Base-by-base conservation (phyloP, 2,888 invertebrate genomes). In the Halictus quadricinctus region DNA sequence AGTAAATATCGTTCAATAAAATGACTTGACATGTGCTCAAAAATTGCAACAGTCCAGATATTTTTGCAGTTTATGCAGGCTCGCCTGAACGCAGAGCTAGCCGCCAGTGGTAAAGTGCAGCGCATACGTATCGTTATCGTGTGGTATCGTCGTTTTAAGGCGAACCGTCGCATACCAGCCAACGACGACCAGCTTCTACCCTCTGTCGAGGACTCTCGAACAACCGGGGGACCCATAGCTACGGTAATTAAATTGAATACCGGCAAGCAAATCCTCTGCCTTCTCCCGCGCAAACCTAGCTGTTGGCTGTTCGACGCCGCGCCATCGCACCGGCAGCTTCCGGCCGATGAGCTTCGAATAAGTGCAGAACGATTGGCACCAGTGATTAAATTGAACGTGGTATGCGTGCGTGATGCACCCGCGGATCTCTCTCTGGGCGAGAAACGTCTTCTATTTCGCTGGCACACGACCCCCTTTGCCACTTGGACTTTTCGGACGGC, bases 101-200 rank as follows among this genome's bases (percentile, higher is more conserved):
- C 21, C 54, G 54, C 54, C 21, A n/a, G 8, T 21, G 54, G 54
- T 21, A 21, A 1, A 54, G n/a, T 6, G 54, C 54, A n/a, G 76
- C 76, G 87, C 88, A 79, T 85, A 90, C 84, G 88, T 89, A 87
- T 90, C 90, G 87, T 89, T 90, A 90, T 90, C 90, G 88, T 6
- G 54, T 84, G 70, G 80, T 85, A 89, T 91, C 86, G 91, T 88
- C 82, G 86, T 85, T 86, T 80, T 80, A 87, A 87, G 80, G 78
- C 82, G 72, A 80, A 75, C 60, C 76, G 79, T 80, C 83, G 84
- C 84, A 76, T 70, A 15, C 25, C 3, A n/a, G 25, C 25, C 25
- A 15, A n/a, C 60, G 25, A 60, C 25, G 25, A 60, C 60, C 60
- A 25, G 60, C 25, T 60, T 60, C 60, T 29, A 60, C 25, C 60